Conservation (phyloP, 2,797 vertebrate species). For the Ctenosaura bakeri region DNA sequence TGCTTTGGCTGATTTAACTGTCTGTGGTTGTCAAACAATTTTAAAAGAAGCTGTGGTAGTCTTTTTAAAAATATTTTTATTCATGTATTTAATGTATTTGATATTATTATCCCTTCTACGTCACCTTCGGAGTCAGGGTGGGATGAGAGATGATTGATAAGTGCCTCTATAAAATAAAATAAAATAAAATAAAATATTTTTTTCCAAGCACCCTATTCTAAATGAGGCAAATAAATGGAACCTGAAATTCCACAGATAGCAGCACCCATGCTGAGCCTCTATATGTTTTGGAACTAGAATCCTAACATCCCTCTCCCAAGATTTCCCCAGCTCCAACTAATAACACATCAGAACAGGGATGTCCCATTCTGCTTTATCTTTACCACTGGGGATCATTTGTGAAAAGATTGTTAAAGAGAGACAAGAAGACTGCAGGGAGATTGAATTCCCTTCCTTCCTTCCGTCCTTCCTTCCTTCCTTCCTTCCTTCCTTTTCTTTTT, state of each 20-base stretch:
- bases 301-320: too few species aligned
- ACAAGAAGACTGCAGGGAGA: background rate
- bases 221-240: background rate
- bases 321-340: background rate
- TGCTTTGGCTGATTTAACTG: too few species aligned
- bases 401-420: background rate
- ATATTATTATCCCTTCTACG: too few species aligned
- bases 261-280: background rate
- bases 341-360: background rate
- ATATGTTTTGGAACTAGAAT: background rate
- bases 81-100: too few species aligned
- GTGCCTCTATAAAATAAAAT: too few species aligned
- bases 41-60: too few species aligned
- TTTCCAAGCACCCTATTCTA: background rate
- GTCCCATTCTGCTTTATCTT: background rate
- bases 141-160: too few species aligned
- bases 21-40: too few species aligned
- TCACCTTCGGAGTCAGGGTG: too few species aligned
- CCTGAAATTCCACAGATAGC: background rate
- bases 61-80: too few species aligned
- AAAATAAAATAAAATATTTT: too few species aligned
- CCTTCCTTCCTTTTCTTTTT: background rate
- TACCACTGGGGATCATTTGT: background rate
- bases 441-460: background rate
- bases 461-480: too few species aligned